These are phyloP conservation scores for Plebejus argus DNA, from an alignment of 2,888 invertebrate species.

Conservation along the genomic window DNA sequence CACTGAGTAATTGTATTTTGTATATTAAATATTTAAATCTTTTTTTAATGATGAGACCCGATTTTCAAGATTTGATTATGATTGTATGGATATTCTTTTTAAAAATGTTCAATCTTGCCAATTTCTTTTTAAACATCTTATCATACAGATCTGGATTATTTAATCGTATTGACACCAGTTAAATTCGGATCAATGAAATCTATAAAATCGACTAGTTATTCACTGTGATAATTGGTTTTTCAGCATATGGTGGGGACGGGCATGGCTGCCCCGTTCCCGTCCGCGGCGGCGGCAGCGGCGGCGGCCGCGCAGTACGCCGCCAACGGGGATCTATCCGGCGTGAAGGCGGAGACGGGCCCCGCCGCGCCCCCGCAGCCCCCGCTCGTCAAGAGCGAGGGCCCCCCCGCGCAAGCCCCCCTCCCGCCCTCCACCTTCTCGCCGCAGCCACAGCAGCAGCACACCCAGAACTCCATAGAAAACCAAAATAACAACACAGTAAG, in stretches of 20 bases:
- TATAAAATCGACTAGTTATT: background rate
- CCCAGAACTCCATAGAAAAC: slow-evolving; percentile 82
- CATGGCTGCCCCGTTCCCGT: slow-evolving; percentile 87
- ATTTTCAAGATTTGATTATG: too few relatives aligned
- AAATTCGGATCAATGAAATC: background rate
- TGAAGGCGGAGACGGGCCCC: slow-evolving; percentile 71
- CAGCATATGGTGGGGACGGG: slow-evolving; percentile 98
- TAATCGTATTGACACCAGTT: background rate
- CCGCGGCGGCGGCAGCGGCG: slow-evolving; percentile 83
- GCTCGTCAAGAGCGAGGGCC: slow-evolving; percentile 79
- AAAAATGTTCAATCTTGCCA: too few relatives aligned
- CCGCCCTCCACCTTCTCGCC: slow-evolving; percentile 74
- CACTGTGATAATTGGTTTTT: slow-evolving; percentile 54
- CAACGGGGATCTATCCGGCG: slow-evolving; percentile 78
- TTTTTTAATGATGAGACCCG: background rate
- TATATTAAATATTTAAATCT: background rate
- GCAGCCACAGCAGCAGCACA: slow-evolving; percentile 67
- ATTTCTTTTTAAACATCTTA: too few relatives aligned
- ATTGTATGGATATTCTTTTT: too few relatives aligned
- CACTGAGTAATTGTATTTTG: too few relatives aligned
- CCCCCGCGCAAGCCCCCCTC: slow-evolving; percentile 68
- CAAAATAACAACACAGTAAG: slow-evolving; percentile 74
- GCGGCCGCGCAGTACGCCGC: slow-evolving; percentile 82
- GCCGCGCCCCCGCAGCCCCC: slow-evolving; percentile 66
- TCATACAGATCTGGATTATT: background rate